Base-by-base conservation (phyloP, 2,797 vertebrate genomes). In the Gorsachius magnificus region DNA sequence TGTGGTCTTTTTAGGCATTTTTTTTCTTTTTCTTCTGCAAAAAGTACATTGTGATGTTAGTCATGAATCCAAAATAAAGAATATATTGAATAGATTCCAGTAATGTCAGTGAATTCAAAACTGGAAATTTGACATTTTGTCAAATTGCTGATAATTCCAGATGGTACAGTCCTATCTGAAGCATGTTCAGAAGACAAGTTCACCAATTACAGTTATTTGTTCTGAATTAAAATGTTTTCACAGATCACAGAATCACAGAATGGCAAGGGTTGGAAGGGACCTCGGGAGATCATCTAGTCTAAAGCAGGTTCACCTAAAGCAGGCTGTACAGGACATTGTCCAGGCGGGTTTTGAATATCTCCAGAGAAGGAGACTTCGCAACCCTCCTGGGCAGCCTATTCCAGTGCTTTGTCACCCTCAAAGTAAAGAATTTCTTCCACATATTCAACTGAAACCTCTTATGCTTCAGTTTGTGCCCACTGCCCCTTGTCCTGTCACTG, bases 181-280 rank as follows among this genome's bases (percentile, higher is more conserved):
- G 43, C 80, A 82, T 60, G 70, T 45, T 82, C 57, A 88, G 85
- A 94, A 90, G 38, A 79, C 46, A 94, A 83, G 17, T 82, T 91
- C 74, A 83, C 66, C 71, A 88, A 76, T 92, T 92, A 79, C 33
- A 38, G 24, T 82, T 88, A 38, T 57, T 87, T 91, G 65, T 87
- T 64, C 90, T 72, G 68, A 82, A 83, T 94, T 91, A 91, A 83
- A 85, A 53, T 89, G 48, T 83, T 95, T 91, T 85, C 71, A 74
- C 43, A 79, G 33, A 74, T 41, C 41, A 41, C 41, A 41, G 41
- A 41, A 41, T 41, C 41, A 41, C 41, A 41, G 41, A 41, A 41
- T 16, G 14, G 41, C 41, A 41, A 16, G 41, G 41, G 41, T 41
- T 41, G 41, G 41, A 41, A 41, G 41, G 41, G 41, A 41, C 41